Evolutionary conservation across 2,113 vertebrate species (phyloP).

Genomic region (Cyanocitta stelleri): DNA sequence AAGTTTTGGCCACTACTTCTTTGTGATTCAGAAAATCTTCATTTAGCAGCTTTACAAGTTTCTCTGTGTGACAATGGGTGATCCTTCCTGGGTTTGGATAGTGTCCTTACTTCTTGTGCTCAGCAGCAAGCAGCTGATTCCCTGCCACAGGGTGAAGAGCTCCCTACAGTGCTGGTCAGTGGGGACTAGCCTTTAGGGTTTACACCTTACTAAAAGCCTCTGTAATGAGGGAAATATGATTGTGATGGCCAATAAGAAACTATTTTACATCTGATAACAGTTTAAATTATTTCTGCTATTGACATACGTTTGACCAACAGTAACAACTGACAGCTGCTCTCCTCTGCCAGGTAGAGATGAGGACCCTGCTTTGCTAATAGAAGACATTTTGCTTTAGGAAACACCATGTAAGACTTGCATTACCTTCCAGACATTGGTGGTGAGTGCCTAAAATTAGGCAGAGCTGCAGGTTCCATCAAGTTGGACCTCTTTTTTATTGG

Average conservation of each 20-base stretch:
- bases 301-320: not conserved
- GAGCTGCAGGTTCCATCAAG: not conserved
- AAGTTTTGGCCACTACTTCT: not conserved
- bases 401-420: not conserved
- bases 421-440: not conserved
- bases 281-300: not conserved
- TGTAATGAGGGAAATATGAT: not conserved
- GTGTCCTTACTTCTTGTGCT: not conserved
- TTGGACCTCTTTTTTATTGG: not conserved
- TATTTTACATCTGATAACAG: not conserved
- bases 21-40: not conserved
- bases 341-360: not conserved
- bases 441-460: not conserved
- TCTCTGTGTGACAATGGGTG: not conserved
- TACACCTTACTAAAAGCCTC: not conserved
- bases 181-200: not conserved
- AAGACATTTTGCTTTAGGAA: not conserved
- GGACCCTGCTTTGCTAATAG: not conserved
- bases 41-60: not conserved
- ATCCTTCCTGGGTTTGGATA: not conserved
- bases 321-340: not conserved
- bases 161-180: not conserved
- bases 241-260: not conserved
- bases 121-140: not conserved
- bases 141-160: not conserved